These are phyloP conservation scores for Colistium nudipinnis DNA, from an alignment of 2,113 vertebrate genomes.

Conservation along the genomic window DNA sequence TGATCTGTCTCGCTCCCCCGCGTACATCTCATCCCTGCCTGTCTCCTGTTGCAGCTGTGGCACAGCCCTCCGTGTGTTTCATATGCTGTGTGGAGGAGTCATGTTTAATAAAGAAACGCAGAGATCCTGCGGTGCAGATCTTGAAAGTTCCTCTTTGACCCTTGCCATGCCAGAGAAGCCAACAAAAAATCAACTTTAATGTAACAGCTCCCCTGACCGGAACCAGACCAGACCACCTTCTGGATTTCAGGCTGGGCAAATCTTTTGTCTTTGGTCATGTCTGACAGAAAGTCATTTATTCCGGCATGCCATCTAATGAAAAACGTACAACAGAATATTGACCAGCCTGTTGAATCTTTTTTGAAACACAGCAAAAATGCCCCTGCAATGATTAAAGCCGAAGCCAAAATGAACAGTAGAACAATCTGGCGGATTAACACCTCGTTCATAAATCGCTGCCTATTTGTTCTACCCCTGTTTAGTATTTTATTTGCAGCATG, in stretches of 20 bases:
- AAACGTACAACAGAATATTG: slow-evolving; percentile 17
- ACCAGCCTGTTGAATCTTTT: slow-evolving; percentile 9
- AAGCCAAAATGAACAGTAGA: slow-evolving; percentile 5
- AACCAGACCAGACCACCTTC: slow-evolving; percentile 42
- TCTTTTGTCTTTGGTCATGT: slow-evolving; percentile 24
- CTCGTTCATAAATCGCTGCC: slow-evolving; percentile 21
- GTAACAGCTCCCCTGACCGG: slow-evolving; percentile 6
- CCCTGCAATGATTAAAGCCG: slow-evolving; percentile 10
- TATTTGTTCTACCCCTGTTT: neutral
- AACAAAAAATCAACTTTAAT: slow-evolving; percentile 47
- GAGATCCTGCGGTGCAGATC: slow-evolving; percentile 47
- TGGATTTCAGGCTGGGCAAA: slow-evolving; percentile 26
- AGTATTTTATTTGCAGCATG: neutral
- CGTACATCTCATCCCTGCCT: slow-evolving; percentile 26
- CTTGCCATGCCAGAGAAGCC: neutral
- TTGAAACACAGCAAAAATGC: neutral
- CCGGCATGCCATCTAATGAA: slow-evolving; percentile 10
- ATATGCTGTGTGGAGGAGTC: slow-evolving; percentile 43
- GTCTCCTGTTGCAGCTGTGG: slow-evolving; percentile 22
- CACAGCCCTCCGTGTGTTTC: slow-evolving; percentile 41
- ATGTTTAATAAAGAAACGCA: slow-evolving; percentile 73
- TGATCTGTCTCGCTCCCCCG: slow-evolving; percentile 34
- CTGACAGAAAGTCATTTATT: slow-evolving; percentile 10
- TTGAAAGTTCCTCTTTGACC: slow-evolving; percentile 58
- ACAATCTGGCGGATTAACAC: slow-evolving; percentile 17